Percentiles rank a stretch among this genome's conserved stretches.
Conservation (phyloP, 1,140 invertebrate species). For the Hirudo medicinalis region DNA sequence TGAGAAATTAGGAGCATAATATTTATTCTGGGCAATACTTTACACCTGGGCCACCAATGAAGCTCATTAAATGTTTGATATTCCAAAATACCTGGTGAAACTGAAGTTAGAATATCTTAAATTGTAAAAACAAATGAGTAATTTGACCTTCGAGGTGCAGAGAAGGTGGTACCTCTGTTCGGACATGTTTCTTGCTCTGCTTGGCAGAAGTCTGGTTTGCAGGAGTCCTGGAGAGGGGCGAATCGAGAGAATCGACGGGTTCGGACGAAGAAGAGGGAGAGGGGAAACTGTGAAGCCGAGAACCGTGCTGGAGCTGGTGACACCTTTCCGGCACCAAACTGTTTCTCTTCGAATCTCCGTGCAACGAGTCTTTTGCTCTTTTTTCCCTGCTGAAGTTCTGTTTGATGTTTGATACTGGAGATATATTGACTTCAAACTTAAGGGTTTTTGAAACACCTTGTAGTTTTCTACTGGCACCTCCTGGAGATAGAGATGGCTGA, state of each 20-base stretch:
- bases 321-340: not conserved
- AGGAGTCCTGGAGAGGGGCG: not conserved
- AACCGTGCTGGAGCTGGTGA: not conserved
- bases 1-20: too few relatives aligned
- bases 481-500: not conserved
- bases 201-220: not conserved
- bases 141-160: too few relatives aligned
- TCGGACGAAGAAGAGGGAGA: conserved; percentile 8
- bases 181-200: not conserved
- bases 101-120: too few relatives aligned
- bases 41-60: too few relatives aligned
- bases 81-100: too few relatives aligned
- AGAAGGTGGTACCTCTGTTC: not conserved
- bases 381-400: not conserved
- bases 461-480: not conserved
- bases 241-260: not conserved
- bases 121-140: too few relatives aligned
- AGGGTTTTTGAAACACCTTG: not conserved
- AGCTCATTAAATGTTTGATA: too few relatives aligned
- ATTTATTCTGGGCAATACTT: too few relatives aligned
- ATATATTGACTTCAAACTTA: not conserved
- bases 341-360: not conserved
- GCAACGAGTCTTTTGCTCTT: not conserved
- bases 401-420: too few relatives aligned
- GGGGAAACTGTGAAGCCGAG: not conserved